Evolutionary conservation across 2,113 vertebrate species (phyloP), one percentile per base, ranked within the genome.

Genomic region (Phrynocephalus versicolor): DNA sequence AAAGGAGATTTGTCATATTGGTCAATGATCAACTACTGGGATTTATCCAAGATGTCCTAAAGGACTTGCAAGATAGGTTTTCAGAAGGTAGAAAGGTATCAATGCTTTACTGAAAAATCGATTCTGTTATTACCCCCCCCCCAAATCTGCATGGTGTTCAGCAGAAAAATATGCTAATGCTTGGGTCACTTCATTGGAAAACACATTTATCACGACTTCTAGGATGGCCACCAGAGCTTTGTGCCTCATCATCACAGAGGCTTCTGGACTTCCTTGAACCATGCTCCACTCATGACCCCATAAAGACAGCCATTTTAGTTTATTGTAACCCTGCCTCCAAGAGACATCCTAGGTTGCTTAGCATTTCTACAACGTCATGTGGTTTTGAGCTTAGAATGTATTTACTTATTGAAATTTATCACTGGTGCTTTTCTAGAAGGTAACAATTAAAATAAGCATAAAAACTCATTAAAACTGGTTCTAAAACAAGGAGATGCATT

Each of bases 61-160:
- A 65, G 88, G 37, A 72, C 84, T 89, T 88, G 88, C 78, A 70
- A 86, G 90, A 88, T 30, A 35, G 80, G 79, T 83, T 88, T 90
- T 83, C 81, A 90, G 84, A 89, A 91, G 90, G 88, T 82, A 88
- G 91, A 91, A 92, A 86, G 65, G 51, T 92, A 82, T 74, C 83
- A 83, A 79, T 85, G 88, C 88, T 94, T 94, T 94, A 95, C 90
- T 94, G 93, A 87, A 94, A 95, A 94, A 94, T 94, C 93, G 91
- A 92, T 95, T 85, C 87, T 83, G 82, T 88, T 91, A 83, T 62
- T 88, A 87, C 80, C 64, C 0, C 92, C 91, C 88, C 82, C 45
- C 45, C 45, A 5, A 51, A 91, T 87, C 86, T 19, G 85, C 85
- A 89, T 93, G 91, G 92, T 80, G 82, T 90, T 92, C 91, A 90